A percentile compares a stretch with the other conserved stretches of the same genome.
These are phyloP conservation scores for Nomada hirtipes DNA, from an alignment of 2,888 invertebrate genomes.

Conservation along the genomic window DNA sequence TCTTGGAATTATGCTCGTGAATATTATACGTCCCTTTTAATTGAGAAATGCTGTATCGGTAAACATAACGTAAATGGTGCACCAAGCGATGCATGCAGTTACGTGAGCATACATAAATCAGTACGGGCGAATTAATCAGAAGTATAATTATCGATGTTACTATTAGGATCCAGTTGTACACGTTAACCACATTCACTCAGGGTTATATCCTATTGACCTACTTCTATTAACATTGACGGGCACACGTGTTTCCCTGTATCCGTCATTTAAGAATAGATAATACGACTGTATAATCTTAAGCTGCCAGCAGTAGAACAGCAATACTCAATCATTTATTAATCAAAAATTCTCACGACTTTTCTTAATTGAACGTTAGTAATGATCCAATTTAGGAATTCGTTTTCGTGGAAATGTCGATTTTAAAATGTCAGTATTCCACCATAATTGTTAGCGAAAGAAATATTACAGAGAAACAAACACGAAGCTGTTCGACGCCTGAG, in stretches of 20 bases:
- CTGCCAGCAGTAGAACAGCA: no score
- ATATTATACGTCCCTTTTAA: no score
- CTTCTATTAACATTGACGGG: background rate
- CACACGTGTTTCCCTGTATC: background rate
- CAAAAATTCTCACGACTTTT: no score
- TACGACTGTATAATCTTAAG: background rate
- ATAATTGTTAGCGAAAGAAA: no score
- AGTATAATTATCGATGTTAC: background rate
- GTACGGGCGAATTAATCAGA: background rate
- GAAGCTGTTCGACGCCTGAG: conserved; percentile 14
- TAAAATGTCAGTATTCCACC: no score
- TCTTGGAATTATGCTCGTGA: no score
- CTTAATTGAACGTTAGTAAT: no score
- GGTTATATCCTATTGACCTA: background rate
- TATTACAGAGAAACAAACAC: background rate
- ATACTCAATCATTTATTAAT: no score
- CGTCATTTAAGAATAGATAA: background rate
- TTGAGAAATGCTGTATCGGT: background rate
- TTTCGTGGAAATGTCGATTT: no score
- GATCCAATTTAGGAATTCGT: no score
- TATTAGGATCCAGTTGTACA: background rate
- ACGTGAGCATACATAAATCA: background rate
- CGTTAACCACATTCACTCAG: background rate
- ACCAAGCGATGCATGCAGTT: background rate
- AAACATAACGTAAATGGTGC: background rate